Conservation (phyloP, 2,113 vertebrate genomes). For the Cynopterus brachyotis region DNA sequence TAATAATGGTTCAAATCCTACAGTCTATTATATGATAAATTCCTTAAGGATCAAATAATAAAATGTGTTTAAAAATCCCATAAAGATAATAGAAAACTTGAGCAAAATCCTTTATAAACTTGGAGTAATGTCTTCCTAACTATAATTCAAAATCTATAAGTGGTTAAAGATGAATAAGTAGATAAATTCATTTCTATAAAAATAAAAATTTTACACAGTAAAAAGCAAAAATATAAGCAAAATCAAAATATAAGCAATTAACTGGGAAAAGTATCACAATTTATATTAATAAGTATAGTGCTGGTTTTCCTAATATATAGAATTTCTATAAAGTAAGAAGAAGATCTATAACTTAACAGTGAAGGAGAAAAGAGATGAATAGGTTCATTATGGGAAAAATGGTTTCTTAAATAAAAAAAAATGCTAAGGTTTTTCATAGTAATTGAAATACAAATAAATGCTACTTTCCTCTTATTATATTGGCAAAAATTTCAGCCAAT, state of each 20-base stretch:
- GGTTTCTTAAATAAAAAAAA: not conserved
- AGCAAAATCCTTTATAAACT: not conserved
- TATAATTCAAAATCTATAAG: constrained; percentile 2
- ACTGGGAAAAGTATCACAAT: not conserved
- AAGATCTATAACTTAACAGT: not conserved
- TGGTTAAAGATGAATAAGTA: not conserved
- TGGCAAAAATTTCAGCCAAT: not conserved
- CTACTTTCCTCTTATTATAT: not conserved
- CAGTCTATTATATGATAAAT: not conserved
- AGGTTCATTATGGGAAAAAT: not conserved
- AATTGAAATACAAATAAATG: not conserved
- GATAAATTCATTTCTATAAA: not conserved
- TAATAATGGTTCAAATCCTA: not conserved
- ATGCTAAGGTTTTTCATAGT: not conserved
- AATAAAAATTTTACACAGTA: not conserved
- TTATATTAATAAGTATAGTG: not conserved
- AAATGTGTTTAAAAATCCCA: not conserved
- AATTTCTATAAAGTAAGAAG: not conserved
- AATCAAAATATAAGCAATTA: not conserved
- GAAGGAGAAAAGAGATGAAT: not conserved
- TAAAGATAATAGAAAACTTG: not conserved
- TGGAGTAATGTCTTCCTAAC: not conserved
- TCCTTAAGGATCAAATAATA: not conserved
- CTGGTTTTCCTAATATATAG: not conserved
- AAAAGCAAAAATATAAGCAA: not conserved